phyloP scores from a whole-genome alignment of 2,888 invertebrate genomes.

The Archips crataeganus region DNA sequence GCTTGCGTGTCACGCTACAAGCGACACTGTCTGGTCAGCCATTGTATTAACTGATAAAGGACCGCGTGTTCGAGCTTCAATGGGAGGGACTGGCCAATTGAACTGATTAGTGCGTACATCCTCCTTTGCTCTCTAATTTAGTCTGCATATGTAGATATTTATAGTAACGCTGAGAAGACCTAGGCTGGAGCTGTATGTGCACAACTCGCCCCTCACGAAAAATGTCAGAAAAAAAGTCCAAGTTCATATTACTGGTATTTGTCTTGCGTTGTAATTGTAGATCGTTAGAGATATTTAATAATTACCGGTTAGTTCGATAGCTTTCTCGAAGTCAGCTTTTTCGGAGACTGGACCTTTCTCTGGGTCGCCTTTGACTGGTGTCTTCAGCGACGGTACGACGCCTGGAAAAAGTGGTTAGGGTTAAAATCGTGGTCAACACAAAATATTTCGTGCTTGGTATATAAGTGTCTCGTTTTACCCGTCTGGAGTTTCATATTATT shows the following conservation, averaged over 20 bases:
- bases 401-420: conserved; percentile 63
- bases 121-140: conserved; percentile 31
- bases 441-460: not conserved
- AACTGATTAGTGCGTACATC: conserved; percentile 40
- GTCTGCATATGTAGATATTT: not conserved
- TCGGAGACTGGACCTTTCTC: conserved; percentile 88
- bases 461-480: not conserved
- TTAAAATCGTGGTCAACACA: not conserved
- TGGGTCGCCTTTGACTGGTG: conserved; percentile 86
- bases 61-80: conserved; percentile 29
- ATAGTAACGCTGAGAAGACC: not conserved
- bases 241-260: not conserved
- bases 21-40: conserved; percentile 19
- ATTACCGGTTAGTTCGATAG: conserved; percentile 93
- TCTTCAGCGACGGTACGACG: conserved; percentile 84
- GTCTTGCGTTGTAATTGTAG: not conserved
- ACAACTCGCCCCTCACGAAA: too few relatives aligned
- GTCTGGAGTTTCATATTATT: not conserved
- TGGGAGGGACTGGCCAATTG: conserved; percentile 40
- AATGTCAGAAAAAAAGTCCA: too few relatives aligned
- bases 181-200: not conserved
- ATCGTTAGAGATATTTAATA: not conserved
- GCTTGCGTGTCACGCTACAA: not conserved
- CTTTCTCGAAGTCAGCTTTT: conserved; percentile 95
- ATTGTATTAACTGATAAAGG: conserved; percentile 32